Conservation (phyloP, 2,888 invertebrate genomes). For the Watsonalla binaria region DNA sequence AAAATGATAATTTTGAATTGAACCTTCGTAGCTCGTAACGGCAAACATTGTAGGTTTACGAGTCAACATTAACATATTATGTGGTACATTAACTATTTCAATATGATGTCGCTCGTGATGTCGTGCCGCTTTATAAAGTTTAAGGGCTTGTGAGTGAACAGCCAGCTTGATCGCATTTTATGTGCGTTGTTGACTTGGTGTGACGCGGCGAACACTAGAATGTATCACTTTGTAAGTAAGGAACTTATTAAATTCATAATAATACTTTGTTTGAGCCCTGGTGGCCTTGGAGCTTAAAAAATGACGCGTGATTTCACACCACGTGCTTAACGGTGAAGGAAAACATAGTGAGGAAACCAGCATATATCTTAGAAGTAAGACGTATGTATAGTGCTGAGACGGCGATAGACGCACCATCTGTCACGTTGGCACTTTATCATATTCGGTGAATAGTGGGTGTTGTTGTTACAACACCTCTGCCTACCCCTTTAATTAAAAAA, state of each 20-base stretch:
- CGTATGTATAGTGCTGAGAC: no score
- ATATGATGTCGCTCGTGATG: constrained; percentile 30
- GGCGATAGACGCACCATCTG: no score
- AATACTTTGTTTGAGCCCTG: no score
- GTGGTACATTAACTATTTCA: constrained; percentile 38
- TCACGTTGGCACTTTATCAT: no score
- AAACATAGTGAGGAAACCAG: no score
- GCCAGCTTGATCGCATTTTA: constrained; percentile 1
- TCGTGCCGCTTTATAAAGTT: constrained; percentile 31
- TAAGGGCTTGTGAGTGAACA: constrained; percentile 9
- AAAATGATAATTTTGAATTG: background rate
- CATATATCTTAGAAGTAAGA: no score
- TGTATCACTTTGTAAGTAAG: constrained; percentile 3
- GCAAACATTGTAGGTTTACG: constrained; percentile 35
- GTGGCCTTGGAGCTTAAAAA: no score
- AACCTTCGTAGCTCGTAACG: constrained; percentile 15
- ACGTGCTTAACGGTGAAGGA: no score
- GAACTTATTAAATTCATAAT: background rate
- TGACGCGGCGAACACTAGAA: constrained; percentile 2
- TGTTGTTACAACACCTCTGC: no score
- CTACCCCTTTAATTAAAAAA: no score
- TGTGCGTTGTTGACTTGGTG: constrained; percentile 12
- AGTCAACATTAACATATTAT: constrained; percentile 34
- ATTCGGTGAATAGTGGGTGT: no score
- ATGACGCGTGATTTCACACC: no score